A percentile compares a stretch with the other conserved stretches of the same genome.
Conservation (phyloP, 2,113 vertebrate species). For the Cyphomyrus plagiostoma region DNA sequence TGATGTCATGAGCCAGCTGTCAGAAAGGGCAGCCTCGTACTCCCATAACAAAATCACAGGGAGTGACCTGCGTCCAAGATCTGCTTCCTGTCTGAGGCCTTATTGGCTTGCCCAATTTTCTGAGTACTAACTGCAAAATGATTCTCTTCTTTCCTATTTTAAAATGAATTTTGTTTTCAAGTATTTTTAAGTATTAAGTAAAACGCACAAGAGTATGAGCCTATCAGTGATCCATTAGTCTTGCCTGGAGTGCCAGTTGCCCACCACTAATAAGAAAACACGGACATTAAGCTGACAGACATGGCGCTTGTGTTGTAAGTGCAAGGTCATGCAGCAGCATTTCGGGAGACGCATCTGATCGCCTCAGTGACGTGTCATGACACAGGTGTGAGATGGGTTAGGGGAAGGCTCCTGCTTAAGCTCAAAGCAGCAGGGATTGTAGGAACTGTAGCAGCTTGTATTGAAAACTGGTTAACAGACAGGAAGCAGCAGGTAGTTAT, state of each 20-base stretch:
- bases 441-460: too few species aligned
- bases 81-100: slow-evolving; percentile 31
- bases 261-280: slow-evolving; percentile 26
- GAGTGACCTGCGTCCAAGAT: slow-evolving; percentile 20
- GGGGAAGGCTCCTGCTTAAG: background rate
- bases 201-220: slow-evolving; percentile 15
- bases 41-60: background rate
- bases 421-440: too few species aligned
- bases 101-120: slow-evolving; percentile 24
- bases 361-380: slow-evolving; percentile 36
- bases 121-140: background rate
- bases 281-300: slow-evolving; percentile 33
- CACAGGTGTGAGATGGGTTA: slow-evolving; percentile 3
- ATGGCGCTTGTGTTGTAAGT: slow-evolving; percentile 27
- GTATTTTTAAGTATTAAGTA: background rate
- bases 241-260: slow-evolving; percentile 33
- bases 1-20: background rate
- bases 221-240: slow-evolving; percentile 29
- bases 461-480: too few species aligned
- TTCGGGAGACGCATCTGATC: slow-evolving; percentile 24
- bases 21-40: background rate
- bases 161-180: background rate
- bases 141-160: slow-evolving; percentile 16
- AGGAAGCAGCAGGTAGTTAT: too few species aligned
- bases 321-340: background rate